Evolutionary conservation across 2,888 invertebrate genomes (phyloP).

Genomic region (Drosophila differens): DNA sequence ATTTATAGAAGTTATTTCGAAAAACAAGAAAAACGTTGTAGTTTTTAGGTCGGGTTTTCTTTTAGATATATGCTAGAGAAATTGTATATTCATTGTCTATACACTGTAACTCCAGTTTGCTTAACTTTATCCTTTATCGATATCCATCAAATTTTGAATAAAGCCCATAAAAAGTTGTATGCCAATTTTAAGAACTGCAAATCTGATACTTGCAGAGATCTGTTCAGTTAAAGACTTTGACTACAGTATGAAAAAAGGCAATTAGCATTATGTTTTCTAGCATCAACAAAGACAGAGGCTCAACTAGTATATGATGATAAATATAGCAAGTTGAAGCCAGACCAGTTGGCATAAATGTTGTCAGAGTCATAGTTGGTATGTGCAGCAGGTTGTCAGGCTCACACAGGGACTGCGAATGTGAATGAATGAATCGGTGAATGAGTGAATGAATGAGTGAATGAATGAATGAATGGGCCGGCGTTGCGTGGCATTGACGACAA

Average conservation of each 20-base stretch:
- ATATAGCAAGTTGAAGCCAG: neutral
- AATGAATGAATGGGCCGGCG: conserved; percentile 15
- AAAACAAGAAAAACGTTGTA: neutral
- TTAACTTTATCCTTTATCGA: neutral
- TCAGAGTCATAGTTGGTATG: conserved; percentile 12
- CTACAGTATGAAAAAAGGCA: neutral
- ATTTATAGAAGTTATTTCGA: neutral
- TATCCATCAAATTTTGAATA: neutral
- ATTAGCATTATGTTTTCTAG: neutral
- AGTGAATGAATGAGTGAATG: neutral
- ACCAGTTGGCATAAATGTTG: conserved; percentile 13
- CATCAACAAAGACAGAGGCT: neutral
- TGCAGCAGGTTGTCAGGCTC: conserved; percentile 50
- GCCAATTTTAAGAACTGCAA: neutral
- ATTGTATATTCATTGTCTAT: neutral
- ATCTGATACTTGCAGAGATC: neutral
- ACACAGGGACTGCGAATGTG: conserved; percentile 10
- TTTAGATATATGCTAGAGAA: neutral
- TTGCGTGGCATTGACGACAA: conserved; percentile 28
- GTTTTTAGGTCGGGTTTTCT: neutral
- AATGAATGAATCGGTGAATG: neutral
- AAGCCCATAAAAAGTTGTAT: neutral
- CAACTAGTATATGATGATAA: too few species aligned
- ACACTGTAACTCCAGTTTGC: neutral
- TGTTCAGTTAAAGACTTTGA: neutral